Conservation (phyloP, 2,888 invertebrate species). For the Epinotia demarniana region DNA sequence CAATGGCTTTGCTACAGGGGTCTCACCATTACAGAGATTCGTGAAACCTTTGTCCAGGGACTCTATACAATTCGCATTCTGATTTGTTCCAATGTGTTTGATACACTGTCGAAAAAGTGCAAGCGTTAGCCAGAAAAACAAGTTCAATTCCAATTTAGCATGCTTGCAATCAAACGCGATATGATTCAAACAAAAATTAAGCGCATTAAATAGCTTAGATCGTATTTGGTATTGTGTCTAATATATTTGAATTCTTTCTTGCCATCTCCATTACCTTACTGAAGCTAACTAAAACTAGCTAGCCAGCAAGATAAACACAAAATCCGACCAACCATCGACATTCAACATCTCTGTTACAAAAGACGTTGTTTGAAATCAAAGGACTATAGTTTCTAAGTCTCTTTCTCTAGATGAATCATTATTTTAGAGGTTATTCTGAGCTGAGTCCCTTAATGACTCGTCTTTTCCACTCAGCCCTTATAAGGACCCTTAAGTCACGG, state of each 20-base stretch:
- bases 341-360: not conserved
- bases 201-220: too few relatives aligned
- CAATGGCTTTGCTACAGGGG: not conserved
- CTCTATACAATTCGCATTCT: not conserved
- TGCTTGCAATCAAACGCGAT: too few relatives aligned
- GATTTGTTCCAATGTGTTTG: not conserved
- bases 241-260: too few relatives aligned
- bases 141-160: too few relatives aligned
- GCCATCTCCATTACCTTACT: too few relatives aligned
- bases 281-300: too few relatives aligned
- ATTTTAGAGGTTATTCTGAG: conserved; percentile 3
- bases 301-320: too few relatives aligned
- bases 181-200: too few relatives aligned
- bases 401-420: not conserved
- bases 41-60: not conserved
- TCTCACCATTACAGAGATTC: not conserved
- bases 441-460: conserved; percentile 25
- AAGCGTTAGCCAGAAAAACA: too few relatives aligned
- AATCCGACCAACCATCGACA: too few relatives aligned
- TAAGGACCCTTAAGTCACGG: conserved; percentile 9
- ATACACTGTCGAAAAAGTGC: not conserved
- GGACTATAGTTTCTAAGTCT: not conserved
- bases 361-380: not conserved
- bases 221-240: too few relatives aligned
- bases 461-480: not conserved